Conservation (phyloP, 2,113 vertebrate species). For the Ammospiza caudacuta region DNA sequence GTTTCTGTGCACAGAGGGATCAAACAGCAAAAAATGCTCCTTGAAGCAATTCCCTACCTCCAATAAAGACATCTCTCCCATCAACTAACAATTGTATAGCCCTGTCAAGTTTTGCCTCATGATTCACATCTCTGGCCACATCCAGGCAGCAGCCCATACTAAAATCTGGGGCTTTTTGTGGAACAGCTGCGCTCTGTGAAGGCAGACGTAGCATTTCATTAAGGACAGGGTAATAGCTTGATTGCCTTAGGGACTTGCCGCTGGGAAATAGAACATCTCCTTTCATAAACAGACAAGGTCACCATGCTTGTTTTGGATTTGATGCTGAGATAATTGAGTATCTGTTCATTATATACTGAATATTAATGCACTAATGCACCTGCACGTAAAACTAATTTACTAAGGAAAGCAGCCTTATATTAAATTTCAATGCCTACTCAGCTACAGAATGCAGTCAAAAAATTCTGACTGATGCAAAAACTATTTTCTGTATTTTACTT, state of each 20-base stretch:
- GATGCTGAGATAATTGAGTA: constrained; percentile 3
- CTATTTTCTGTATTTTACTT: background rate
- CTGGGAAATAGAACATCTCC: constrained; percentile 23
- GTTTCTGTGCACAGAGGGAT: background rate
- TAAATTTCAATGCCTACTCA: background rate
- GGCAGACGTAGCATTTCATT: background rate
- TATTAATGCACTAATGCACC: background rate
- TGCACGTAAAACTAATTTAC: background rate
- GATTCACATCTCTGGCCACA: background rate
- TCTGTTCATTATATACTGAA: background rate
- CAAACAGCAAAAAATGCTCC: background rate
- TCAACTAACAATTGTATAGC: background rate
- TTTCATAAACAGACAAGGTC: constrained; percentile 29
- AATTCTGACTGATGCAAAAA: background rate
- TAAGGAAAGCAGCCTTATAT: background rate
- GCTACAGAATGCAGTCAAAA: background rate
- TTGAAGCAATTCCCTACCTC: background rate
- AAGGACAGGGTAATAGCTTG: constrained; percentile 11
- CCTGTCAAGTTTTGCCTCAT: background rate
- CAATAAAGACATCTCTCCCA: background rate
- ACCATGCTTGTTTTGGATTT: background rate
- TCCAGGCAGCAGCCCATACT: background rate
- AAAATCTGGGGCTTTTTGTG: fast-evolving
- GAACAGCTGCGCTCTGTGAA: background rate
- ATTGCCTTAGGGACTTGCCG: background rate